phyloP scores from a whole-genome alignment of 2,113 vertebrate genomes.

The Thunnus thynnus region DNA sequence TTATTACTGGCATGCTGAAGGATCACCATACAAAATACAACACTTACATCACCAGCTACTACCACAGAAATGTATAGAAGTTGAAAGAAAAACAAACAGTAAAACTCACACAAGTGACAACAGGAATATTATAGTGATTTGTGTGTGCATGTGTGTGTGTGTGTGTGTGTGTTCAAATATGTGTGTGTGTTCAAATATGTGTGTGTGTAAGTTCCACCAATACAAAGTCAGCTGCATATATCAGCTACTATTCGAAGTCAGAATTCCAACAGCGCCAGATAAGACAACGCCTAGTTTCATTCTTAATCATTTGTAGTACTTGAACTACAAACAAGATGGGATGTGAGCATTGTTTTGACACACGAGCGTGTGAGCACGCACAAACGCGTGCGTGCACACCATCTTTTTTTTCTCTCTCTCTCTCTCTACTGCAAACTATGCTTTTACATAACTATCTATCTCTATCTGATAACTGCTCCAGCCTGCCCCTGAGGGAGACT shows the following conservation, averaged over 20 bases:
- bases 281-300: conserved; percentile 23
- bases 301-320: conserved; percentile 18
- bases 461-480: conserved; percentile 44
- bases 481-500: conserved; percentile 26
- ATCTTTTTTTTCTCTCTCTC: background rate
- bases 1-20: conserved; percentile 1
- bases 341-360: conserved; percentile 34
- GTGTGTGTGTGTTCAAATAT: background rate
- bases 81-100: background rate
- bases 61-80: background rate
- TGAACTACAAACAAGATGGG: conserved; percentile 32
- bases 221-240: conserved; percentile 5
- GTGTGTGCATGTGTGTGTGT: background rate
- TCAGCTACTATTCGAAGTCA: conserved; percentile 9
- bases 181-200: conserved; percentile 1
- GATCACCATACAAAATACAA: background rate
- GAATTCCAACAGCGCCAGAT: conserved; percentile 42
- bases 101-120: conserved; percentile 8
- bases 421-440: conserved; percentile 32
- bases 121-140: background rate
- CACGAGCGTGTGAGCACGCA: background rate
- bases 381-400: background rate
- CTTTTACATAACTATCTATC: conserved; percentile 65
- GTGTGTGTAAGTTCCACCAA: conserved; percentile 7
- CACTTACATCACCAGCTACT: background rate